These are phyloP conservation scores for Hephaestus fuliginosus DNA, from an alignment of 2,797 vertebrate species.

Conservation along the genomic window DNA sequence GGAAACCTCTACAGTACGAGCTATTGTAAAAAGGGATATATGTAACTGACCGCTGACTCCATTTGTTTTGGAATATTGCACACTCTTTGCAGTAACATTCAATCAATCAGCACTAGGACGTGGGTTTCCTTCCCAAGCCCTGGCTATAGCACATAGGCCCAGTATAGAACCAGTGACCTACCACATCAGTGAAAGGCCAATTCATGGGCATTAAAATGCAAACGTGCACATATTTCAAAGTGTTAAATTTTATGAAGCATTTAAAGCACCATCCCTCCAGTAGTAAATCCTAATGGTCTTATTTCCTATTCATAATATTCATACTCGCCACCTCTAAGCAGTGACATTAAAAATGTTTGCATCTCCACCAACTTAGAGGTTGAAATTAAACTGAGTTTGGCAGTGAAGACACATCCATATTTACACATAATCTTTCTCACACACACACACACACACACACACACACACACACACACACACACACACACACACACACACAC, in stretches of 20 bases:
- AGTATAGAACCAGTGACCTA: constrained; percentile 82
- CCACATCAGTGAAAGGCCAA: constrained; percentile 85
- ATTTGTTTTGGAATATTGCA: constrained; percentile 14
- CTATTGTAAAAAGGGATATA: background rate
- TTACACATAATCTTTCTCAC: constrained; percentile 40
- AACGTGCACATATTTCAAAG: constrained; percentile 87
- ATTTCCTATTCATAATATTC: constrained; percentile 85
- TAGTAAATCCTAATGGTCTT: constrained; percentile 88
- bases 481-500: constrained; percentile 40
- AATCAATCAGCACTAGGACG: background rate
- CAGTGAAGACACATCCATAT: constrained; percentile 64
- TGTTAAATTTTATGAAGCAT: constrained; percentile 90
- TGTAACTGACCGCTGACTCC: constrained; percentile 2
- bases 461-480: constrained; percentile 34
- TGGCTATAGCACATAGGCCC: constrained; percentile 45
- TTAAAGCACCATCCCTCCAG: constrained; percentile 86
- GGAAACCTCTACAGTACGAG: background rate
- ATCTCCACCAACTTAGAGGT: constrained; percentile 80
- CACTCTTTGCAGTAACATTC: background rate
- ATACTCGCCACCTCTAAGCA: constrained; percentile 80
- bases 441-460: constrained; percentile 18
- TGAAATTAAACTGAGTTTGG: constrained; percentile 77
- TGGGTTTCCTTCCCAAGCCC: constrained; percentile 5
- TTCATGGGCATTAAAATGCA: constrained; percentile 89
- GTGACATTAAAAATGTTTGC: constrained; percentile 85